Evolutionary conservation across 1,140 invertebrate genomes (phyloP).

Genomic region (Aphelinus certus): DNA sequence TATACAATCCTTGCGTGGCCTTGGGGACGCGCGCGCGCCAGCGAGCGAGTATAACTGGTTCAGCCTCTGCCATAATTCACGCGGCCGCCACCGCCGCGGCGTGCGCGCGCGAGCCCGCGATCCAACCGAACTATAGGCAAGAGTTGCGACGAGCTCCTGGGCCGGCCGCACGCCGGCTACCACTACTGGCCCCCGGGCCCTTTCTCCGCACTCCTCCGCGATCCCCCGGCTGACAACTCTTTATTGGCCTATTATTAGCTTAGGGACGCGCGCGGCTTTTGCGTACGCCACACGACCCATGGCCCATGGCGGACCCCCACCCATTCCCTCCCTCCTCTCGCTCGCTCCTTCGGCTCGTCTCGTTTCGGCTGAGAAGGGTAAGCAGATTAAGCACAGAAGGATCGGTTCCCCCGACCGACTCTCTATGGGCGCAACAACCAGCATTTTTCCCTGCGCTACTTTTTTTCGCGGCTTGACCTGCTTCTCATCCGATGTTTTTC

Average conservation of each 20-base stretch:
- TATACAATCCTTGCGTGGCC: constrained; percentile 27
- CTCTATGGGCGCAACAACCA: no score
- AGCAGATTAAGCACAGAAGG: no score
- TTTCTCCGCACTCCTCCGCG: background rate
- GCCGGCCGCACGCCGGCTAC: constrained; percentile 18
- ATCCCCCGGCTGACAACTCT: constrained; percentile 35
- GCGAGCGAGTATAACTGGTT: constrained; percentile 18
- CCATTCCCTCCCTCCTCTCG: no score
- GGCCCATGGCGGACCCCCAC: no score
- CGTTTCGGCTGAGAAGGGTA: no score
- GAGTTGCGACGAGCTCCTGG: background rate
- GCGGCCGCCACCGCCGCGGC: background rate
- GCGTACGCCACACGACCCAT: constrained; percentile 4
- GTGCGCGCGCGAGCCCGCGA: background rate
- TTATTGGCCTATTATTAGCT: constrained; percentile 45
- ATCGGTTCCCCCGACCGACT: no score
- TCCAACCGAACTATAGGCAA: constrained; percentile 5
- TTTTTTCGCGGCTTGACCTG: no score
- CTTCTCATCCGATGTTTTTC: no score
- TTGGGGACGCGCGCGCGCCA: background rate
- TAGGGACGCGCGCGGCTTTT: background rate
- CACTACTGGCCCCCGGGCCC: background rate
- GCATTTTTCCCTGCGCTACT: no score
- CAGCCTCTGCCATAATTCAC: background rate
- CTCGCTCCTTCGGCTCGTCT: no score